Base-by-base conservation (phyloP, 2,113 vertebrate species). In the Malaclemys terrapin region DNA sequence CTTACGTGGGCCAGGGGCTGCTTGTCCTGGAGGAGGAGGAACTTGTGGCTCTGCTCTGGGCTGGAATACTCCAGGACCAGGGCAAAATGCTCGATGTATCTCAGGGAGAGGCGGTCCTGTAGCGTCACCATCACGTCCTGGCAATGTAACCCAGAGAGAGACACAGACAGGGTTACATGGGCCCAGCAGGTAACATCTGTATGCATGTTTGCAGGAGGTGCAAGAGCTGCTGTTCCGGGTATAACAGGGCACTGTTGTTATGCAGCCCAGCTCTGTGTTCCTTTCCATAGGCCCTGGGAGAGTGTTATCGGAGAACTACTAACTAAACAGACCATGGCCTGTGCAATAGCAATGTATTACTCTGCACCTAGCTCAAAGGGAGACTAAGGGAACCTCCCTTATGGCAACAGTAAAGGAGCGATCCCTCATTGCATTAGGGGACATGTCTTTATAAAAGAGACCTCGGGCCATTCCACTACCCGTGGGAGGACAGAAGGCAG, bases 91-190 rank as follows among this genome's bases (percentile, higher is more conserved):
- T 99, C 99, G 42, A 99, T 99, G 97, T 99, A 99, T 83, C 99
- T 99, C 92, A 99, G 98, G n/a, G 99, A 99, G 93, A 99, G 99
- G 83, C 99, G 99, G 97, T 99, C 99, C 98, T 99, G 99, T 97
- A 99, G 94, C 0, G 99, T 99, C 86, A 99, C 99, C 97, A 99
- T 99, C 97, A 99, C 99, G 91, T 99, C 99, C 99, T 99, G 91
- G 81, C 85, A 89, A 76, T 0, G 0, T 11, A 69, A 93, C 0
- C 4, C 31, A 16, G 47, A 0, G 84, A 82, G 20, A 62, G 29
- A 8, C 72, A 50, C 59, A 49, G 59, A n/a, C 19, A 50, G 9
- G 62, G n/a, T 16, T 10, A 6, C 6, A 1, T 29, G 35, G 10
- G 24, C 42, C 42, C 75, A 78, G 42, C 24, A 25, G 42, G 24